These are phyloP conservation scores for Selenia dentaria DNA, from an alignment of 2,888 invertebrate species.

Conservation along the genomic window DNA sequence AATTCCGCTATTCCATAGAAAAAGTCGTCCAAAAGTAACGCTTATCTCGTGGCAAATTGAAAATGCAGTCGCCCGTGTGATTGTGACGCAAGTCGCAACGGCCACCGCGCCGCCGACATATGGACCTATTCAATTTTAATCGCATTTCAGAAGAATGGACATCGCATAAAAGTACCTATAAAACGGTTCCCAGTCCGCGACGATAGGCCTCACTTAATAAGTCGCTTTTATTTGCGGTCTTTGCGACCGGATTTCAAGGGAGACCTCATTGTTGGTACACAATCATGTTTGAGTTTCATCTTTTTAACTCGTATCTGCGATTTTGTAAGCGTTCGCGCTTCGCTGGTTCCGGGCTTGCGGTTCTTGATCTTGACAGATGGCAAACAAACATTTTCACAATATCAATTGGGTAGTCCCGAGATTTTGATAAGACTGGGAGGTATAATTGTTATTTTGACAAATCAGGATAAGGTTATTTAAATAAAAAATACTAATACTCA, in stretches of 20 bases:
- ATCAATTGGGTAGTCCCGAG: slow-evolving; percentile 32
- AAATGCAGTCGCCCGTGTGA: slow-evolving; percentile 81
- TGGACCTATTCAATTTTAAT: slow-evolving; percentile 84
- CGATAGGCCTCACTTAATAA: slow-evolving; percentile 74
- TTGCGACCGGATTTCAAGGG: slow-evolving; percentile 68
- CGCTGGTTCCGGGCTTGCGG: slow-evolving; percentile 41
- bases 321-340: slow-evolving; percentile 55
- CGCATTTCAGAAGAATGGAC: slow-evolving; percentile 83
- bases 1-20: slow-evolving; percentile 79
- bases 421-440: slow-evolving; percentile 12
- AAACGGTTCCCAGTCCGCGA: slow-evolving; percentile 62
- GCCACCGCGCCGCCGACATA: slow-evolving; percentile 74
- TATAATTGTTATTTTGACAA: too few relatives aligned
- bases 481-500: too few relatives aligned
- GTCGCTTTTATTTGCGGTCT: slow-evolving; percentile 80
- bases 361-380: slow-evolving; percentile 43
- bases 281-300: slow-evolving; percentile 78
- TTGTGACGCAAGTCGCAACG: slow-evolving; percentile 70
- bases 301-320: slow-evolving; percentile 70
- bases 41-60: slow-evolving; percentile 84
- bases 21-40: slow-evolving; percentile 79
- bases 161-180: slow-evolving; percentile 77
- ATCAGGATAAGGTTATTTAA: too few relatives aligned
- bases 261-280: slow-evolving; percentile 64
- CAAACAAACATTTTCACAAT: slow-evolving; percentile 38